These are phyloP conservation scores for Premnoplex brunnescens DNA, from an alignment of 2,797 vertebrate genomes.

Conservation along the genomic window DNA sequence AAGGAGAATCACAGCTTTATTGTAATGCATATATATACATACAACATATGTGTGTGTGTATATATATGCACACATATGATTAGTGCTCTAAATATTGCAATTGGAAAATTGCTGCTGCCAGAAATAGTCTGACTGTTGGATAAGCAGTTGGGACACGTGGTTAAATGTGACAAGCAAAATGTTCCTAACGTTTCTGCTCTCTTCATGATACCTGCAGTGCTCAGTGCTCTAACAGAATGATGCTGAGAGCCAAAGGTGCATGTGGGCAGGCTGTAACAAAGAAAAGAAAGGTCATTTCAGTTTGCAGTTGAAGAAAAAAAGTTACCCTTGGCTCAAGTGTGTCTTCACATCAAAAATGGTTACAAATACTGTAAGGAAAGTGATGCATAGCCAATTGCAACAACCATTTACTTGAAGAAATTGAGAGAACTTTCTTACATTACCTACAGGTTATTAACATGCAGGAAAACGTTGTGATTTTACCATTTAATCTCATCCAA, in stretches of 20 bases:
- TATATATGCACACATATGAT: not conserved
- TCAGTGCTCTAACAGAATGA: not conserved
- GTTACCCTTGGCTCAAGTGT: not conserved
- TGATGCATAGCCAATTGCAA: not conserved
- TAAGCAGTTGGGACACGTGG: not conserved
- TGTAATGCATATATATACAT: not conserved
- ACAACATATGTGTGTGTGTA: not conserved
- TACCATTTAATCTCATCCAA: not conserved
- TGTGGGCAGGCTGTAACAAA: not conserved
- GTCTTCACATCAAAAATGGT: not conserved
- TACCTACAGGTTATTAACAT: not conserved
- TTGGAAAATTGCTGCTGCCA: not conserved
- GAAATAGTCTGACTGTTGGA: constrained; percentile 2
- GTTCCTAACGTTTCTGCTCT: not conserved
- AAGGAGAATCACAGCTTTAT: not conserved
- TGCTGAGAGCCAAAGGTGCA: not conserved
- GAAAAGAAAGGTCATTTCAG: not conserved
- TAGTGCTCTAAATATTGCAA: not conserved
- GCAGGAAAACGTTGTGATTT: not conserved
- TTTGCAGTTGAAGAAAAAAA: not conserved
- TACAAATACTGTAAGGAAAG: not conserved
- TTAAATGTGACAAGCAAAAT: not conserved
- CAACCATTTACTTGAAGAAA: not conserved
- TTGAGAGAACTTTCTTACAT: not conserved
- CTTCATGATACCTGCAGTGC: not conserved